phyloP scores from a whole-genome alignment of 2,113 vertebrate species.

The Sprattus sprattus region DNA sequence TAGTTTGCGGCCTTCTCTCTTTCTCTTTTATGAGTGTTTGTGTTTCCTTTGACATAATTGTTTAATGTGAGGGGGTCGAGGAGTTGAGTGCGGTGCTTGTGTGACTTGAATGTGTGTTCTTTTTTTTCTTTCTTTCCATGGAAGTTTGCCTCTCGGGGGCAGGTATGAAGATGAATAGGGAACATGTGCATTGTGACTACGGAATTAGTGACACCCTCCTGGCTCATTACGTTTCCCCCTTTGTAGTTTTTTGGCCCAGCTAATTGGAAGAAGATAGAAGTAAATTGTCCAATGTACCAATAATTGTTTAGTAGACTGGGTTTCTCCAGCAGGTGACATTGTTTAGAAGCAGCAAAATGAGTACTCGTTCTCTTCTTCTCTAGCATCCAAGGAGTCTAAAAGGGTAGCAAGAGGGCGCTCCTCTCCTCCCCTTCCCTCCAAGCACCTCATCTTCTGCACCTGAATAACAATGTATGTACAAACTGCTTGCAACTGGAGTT shows the following conservation, averaged over 20 bases:
- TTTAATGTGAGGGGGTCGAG: neutral
- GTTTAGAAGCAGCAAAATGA: neutral
- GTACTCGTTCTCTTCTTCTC: neutral
- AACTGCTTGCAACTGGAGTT: conserved; percentile 26
- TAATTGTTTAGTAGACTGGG: neutral
- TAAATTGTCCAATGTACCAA: neutral
- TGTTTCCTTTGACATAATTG: neutral
- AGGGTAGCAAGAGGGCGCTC: neutral
- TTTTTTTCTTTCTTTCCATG: neutral
- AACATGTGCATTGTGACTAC: neutral
- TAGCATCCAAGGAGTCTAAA: neutral
- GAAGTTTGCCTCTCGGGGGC: neutral
- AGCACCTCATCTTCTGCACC: conserved; percentile 1
- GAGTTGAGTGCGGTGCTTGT: neutral
- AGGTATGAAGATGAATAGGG: neutral
- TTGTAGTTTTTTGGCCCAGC: neutral
- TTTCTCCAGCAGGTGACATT: neutral
- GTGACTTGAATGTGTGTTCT: neutral
- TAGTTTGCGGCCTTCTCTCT: neutral
- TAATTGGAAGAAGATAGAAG: neutral
- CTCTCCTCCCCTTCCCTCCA: neutral
- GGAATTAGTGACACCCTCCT: neutral
- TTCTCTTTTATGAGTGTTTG: neutral
- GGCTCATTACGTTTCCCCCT: neutral
- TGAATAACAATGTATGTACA: conserved; percentile 29